Evolutionary conservation across 2,113 vertebrate species (phyloP).

Genomic region (Oceanodroma tethys): DNA sequence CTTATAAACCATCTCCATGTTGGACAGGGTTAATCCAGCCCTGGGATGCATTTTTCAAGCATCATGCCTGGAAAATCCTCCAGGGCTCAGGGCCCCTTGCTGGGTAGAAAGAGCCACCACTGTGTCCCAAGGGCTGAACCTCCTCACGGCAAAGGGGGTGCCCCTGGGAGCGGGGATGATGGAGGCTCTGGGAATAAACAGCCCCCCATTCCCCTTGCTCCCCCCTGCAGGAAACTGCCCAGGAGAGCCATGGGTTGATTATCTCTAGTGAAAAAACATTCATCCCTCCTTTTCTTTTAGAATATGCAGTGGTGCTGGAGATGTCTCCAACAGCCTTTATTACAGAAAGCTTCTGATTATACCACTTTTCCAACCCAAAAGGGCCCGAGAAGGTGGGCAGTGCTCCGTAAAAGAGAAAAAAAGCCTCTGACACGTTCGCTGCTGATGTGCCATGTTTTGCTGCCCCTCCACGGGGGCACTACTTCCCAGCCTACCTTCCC

Average conservation of each 20-base stretch:
- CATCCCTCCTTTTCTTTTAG: background rate
- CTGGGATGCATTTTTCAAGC: background rate
- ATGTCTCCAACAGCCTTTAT: background rate
- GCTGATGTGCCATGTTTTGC: background rate
- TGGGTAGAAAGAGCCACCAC: background rate
- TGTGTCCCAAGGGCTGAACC: background rate
- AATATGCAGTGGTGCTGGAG: background rate
- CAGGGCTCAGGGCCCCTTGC: background rate
- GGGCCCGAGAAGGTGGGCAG: background rate
- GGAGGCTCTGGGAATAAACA: background rate
- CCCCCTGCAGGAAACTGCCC: background rate
- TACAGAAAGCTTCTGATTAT: background rate
- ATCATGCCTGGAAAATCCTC: background rate
- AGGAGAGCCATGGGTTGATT: background rate
- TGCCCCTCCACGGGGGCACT: fast-evolving
- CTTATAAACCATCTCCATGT: background rate
- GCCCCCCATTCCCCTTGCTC: background rate
- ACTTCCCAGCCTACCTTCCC: background rate
- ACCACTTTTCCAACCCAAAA: background rate
- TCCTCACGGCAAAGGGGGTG: background rate
- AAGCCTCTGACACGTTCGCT: fast-evolving
- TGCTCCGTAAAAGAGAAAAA: background rate
- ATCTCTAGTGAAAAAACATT: background rate
- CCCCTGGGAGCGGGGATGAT: fast-evolving
- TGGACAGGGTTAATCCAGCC: background rate